phyloP scores from a whole-genome alignment of 1,140 invertebrate species.

The Mycetomoellerius zeteki region DNA sequence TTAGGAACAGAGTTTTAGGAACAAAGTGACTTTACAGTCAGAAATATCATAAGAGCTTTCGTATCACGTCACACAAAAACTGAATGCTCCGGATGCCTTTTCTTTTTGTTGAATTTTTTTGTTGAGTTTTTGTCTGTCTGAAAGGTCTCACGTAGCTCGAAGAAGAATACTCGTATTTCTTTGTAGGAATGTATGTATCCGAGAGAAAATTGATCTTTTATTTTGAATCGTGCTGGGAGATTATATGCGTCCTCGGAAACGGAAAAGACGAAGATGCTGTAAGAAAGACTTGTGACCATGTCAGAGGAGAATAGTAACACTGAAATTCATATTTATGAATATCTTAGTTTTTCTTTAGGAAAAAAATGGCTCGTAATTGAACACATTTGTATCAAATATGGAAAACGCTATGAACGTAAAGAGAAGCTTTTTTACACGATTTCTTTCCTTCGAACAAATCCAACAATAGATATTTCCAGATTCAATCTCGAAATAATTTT shows the following conservation, averaged over 20 bases:
- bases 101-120: conserved; percentile 17
- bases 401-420: not conserved
- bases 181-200: conserved; percentile 33
- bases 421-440: not conserved
- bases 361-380: not conserved
- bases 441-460: not conserved
- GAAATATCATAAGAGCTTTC: not conserved
- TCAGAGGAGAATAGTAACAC: not conserved
- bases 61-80: not conserved
- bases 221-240: conserved; percentile 20
- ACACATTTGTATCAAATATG: not conserved
- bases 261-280: not conserved
- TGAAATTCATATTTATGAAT: conserved; percentile 67
- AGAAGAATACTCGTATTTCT: not conserved
- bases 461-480: conserved; percentile 14
- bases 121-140: not conserved
- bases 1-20: not conserved
- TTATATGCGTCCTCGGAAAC: not conserved
- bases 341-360: not conserved
- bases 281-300: not conserved
- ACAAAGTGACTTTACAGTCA: not conserved
- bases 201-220: conserved; percentile 21
- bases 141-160: conserved; percentile 11
- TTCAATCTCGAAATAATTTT: conserved; percentile 42
- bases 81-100: not conserved